Evolutionary conservation across 2,113 vertebrate species (phyloP).

Genomic region (Clarias batrachus): DNA sequence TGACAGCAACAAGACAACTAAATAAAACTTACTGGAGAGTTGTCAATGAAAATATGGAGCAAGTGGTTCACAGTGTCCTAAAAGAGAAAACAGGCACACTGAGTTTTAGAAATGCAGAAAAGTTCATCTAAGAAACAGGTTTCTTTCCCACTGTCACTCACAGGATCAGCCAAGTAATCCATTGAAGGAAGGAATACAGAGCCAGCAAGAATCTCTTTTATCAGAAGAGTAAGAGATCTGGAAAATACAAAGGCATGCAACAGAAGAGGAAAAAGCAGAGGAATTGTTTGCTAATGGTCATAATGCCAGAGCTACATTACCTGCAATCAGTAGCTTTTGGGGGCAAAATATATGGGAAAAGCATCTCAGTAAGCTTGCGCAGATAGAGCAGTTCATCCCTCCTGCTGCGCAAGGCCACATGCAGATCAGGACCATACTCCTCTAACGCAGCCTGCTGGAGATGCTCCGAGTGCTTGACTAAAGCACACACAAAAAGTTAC

Average conservation of each 20-base stretch:
- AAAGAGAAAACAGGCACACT: constrained; percentile 54
- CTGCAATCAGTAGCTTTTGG: constrained; percentile 93
- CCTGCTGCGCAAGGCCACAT: constrained; percentile 88
- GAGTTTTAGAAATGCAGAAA: background rate
- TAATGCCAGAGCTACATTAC: constrained; percentile 63
- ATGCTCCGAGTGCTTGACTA: constrained; percentile 86
- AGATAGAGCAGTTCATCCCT: constrained; percentile 96
- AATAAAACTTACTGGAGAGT: constrained; percentile 83
- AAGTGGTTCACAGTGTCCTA: constrained; percentile 96
- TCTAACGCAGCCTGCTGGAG: constrained; percentile 93
- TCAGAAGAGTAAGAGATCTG: constrained; percentile 89
- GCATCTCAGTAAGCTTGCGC: constrained; percentile 90
- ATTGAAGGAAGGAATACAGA: constrained; percentile 96
- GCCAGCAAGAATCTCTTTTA: constrained; percentile 93
- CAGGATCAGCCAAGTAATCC: constrained; percentile 97
- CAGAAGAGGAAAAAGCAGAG: constrained; percentile 41
- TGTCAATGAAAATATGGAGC: constrained; percentile 90
- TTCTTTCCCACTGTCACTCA: constrained; percentile 68
- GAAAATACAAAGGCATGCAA: constrained; percentile 51
- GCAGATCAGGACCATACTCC: constrained; percentile 93
- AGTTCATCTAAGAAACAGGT: background rate
- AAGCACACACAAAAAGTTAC: background rate
- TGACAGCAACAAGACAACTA: background rate
- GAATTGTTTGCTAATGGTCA: background rate
- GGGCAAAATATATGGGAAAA: constrained; percentile 92